Percentiles rank a stretch among this genome's conserved stretches.
Conservation (phyloP, 2,797 vertebrate genomes). For the Cygnus olor region DNA sequence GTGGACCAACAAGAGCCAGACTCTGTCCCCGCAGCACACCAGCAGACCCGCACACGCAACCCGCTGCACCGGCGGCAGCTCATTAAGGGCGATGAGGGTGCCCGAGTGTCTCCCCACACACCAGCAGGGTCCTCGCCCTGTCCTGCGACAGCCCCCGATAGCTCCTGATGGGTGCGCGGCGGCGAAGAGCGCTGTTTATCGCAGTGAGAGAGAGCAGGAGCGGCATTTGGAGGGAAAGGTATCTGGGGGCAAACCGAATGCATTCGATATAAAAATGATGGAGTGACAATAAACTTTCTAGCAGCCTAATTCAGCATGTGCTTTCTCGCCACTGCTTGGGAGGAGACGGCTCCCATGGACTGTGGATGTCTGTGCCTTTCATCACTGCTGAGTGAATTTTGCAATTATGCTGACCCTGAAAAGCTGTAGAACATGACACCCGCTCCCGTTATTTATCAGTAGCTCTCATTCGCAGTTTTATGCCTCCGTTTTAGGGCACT, state of each 20-base stretch:
- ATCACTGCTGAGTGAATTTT: background rate
- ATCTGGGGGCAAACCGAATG: background rate
- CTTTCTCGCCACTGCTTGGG: background rate
- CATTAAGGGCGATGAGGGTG: background rate
- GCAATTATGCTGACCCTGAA: background rate
- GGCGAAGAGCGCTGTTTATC: background rate
- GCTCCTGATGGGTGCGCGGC: background rate
- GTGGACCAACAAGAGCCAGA: accelerated
- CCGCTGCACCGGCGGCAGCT: background rate
- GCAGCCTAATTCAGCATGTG: constrained; percentile 5
- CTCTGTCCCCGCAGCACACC: background rate
- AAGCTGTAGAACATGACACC: background rate
- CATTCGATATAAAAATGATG: constrained; percentile 33
- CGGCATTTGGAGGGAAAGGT: background rate
- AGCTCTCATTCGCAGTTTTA: background rate
- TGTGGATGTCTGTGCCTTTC: background rate
- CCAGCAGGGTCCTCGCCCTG: background rate
- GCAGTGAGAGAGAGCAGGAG: background rate
- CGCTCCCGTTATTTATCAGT: background rate
- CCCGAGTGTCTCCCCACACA: background rate
- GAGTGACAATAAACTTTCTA: constrained; percentile 39
- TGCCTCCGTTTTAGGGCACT: background rate
- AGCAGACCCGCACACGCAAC: background rate
- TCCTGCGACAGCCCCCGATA: background rate
- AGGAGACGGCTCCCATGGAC: background rate